Evolutionary conservation across 2,797 vertebrate species (phyloP), one percentile per base, ranked within the genome.

Genomic region (Periophthalmus magnuspinnatus): DNA sequence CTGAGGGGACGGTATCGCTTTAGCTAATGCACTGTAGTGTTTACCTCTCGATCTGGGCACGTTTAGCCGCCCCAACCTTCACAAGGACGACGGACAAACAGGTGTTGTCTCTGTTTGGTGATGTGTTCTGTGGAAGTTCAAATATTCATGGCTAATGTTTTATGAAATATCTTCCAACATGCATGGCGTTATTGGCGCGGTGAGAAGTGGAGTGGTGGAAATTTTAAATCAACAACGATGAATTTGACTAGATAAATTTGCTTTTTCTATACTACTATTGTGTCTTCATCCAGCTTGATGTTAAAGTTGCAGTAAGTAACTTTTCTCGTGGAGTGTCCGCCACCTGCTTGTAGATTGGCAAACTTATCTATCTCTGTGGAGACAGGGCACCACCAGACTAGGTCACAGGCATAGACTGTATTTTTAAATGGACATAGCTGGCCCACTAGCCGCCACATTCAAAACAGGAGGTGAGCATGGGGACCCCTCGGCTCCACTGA

Each of bases 1-100:
- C 88, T 88, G 86, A 90, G 88, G 78, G n/a, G 61, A 72, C 79
- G 61, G 56, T 69, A 22, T 62, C 61, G 77, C 88, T 82, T 55
- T 72, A 83, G 74, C 86, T 89, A 88, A 92, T 89, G 90, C 85
- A 83, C 84, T 91, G 81, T 80, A 65, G 73, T 88, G 90, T 93
- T 93, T 91, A 90, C 88, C 83, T 86, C 81, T 82, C 87, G 86
- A 90, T 84, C 90, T 89, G 84, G 87, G 92, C 91, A 91, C 86
- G 84, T 86, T 60, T 80, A 70, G 84, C 75, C 91, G 84, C 72
- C 92, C 92, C 89, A 91, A 60, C 91, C 93, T 93, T 90, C 75
- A 79, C 85, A 88, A 91, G 88, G 89, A 70, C 87, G 89, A 70
- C 86, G 62, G 66, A 70, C 70, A 67, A 22, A 61, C 24, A 70